Evolutionary conservation across 2,113 vertebrate species (phyloP), one percentile per base, ranked within the genome.

Genomic region (Nyctibius bracteatus): DNA sequence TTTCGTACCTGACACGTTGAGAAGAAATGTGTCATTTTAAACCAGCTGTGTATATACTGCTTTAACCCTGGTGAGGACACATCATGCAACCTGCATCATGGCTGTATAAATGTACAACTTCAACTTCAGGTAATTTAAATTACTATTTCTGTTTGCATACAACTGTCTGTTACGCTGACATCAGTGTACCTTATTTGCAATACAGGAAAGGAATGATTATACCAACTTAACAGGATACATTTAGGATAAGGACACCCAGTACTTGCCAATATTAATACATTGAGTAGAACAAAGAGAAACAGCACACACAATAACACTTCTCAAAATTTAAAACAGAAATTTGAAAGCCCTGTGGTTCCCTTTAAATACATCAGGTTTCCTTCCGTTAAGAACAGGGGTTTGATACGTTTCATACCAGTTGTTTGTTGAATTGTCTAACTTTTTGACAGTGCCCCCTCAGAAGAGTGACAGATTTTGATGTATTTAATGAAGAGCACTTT

Each of bases 401-500:
- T 92, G 33, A 28, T 88, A 46, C 72, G 39, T 72, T 73, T 91
- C 78, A 43, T 74, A 61, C 46, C 61, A 33, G 27, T 37, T 57
- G 59, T 75, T 55, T 88, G 73, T 68, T 94, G 65, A 67, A 88
- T 93, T 95, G 52, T 94, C 52, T 96, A 33, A 35, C 77, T 95
- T 82, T 62, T 75, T 74, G 83, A 55, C 77, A 91, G 81, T 70
- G 63, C 72, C 35, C 37, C 75, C 79, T n/a, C 25, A 86, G 75
- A 81, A 84, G 28, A 83, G 79, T 86, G 72, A 81, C 74, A 91
- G 52, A 37, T 96, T 92, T 94, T 90, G 94, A 66, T 97, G 43
- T 96, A 43, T 94, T 95, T 81, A 94, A 71, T 61, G 61, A 93
- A 96, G 86, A 73, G 90, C 83, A 86, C 92, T 96, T 97, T 37